Evolutionary conservation across 1,140 invertebrate genomes (phyloP).

Genomic region (Metaphire vulgaris): DNA sequence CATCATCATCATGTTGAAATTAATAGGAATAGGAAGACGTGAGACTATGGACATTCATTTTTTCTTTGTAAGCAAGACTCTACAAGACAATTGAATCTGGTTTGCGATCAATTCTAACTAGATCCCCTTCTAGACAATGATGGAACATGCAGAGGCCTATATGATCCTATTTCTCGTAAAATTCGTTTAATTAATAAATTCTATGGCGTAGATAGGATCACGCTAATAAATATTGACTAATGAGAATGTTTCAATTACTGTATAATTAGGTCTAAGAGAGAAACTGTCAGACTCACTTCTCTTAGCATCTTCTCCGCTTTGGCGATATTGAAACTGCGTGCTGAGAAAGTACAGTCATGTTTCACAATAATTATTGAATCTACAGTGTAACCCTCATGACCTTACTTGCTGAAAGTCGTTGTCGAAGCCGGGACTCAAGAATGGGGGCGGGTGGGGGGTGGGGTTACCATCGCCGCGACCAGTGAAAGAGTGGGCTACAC

Average conservation of each 20-base stretch:
- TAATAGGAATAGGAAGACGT: conserved; percentile 35
- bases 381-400: not conserved
- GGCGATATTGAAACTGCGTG: conserved; percentile 68
- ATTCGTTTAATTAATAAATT: too few species aligned
- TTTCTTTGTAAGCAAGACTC: conserved; percentile 68
- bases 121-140: not conserved
- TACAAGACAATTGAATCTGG: conserved; percentile 48
- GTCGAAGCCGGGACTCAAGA: too few species aligned
- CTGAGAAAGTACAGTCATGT: conserved; percentile 54
- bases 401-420: not conserved
- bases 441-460: too few species aligned
- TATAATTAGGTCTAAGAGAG: too few species aligned
- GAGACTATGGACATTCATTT: conserved; percentile 68
- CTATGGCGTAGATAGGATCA: not conserved
- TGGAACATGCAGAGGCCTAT: too few species aligned
- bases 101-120: too few species aligned
- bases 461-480: too few species aligned
- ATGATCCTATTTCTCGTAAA: too few species aligned
- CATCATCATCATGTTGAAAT: not conserved
- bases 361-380: not conserved
- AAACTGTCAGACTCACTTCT: conserved; percentile 58
- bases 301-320: conserved; percentile 76
- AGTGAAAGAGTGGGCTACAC: too few species aligned
- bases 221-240: not conserved
- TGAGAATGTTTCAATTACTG: too few species aligned